Evolutionary conservation across 1,140 invertebrate species (phyloP), one percentile per base, ranked within the genome.

Genomic region (Solen grandis): DNA sequence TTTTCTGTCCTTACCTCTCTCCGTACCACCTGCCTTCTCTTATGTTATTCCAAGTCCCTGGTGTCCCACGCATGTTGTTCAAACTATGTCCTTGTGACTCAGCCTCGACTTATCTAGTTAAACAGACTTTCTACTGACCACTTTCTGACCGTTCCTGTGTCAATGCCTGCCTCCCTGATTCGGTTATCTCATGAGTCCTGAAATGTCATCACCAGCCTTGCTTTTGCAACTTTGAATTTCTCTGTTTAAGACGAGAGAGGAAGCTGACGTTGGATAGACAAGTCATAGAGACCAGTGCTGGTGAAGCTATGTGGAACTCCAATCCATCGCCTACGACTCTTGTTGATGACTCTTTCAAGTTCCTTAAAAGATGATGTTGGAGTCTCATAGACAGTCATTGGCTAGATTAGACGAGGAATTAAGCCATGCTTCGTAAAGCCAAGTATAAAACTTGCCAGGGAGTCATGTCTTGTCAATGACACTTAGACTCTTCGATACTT

Each of bases 321-420:
- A 33, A 62, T 16, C 27, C 59, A 62, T 62, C 59, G 59, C 29
- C 59, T 62, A 16, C n/a, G 59, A 13, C 59, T 62, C 27, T 29
- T 62, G 59, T 62, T 62, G 2, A 62, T 62, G n/a, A 29, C 29
- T 16, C 59, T 62, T 62, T 62, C 22, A 3, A 62, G 31, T 25
- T 33, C 31, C 5, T 62, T 33, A 62, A n/a, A 16, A 16, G 22
- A 25, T 16, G 59, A 22, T 62, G 59, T 62, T 22, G 59, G 59
- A 27, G 41, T 46, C 19, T 46, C 41, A 46, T 46, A 46, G 19
- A 46, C 41, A 46, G 8, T 46, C 41, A 46, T 10, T 46, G 41
- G 41, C 41, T 19, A 46, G 41, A 19, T 46, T 19, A 46, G 19
- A 19, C 41, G 41, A 46, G 41, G 41, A 10, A 46, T 8, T 19